Conservation (phyloP, 2,888 invertebrate genomes). For the Lithodes maja region DNA sequence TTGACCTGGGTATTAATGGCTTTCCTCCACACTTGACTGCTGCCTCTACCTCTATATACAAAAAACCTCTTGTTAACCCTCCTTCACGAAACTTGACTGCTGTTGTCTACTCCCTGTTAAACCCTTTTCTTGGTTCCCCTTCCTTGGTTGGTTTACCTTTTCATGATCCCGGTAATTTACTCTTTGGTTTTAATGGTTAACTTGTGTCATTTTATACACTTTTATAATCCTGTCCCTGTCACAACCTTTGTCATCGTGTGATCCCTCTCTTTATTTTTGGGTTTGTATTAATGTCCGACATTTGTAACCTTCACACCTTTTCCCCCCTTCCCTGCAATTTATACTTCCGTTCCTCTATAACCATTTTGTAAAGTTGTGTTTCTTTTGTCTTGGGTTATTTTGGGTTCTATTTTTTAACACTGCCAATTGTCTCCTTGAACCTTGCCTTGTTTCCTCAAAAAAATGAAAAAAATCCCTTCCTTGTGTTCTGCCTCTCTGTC, state of each 20-base stretch:
- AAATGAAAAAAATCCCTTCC: neutral
- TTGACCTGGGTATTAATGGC: constrained; percentile 56
- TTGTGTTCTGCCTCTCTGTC: constrained; percentile 61
- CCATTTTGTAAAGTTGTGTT: constrained; percentile 55
- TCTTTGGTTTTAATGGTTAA: constrained; percentile 16
- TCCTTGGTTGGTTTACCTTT: constrained; percentile 13
- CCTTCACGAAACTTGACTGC: constrained; percentile 36
- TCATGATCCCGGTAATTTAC: constrained; percentile 15
- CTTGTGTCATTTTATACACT: constrained; percentile 26
- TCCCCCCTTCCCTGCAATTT: constrained; percentile 43
- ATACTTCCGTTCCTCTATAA: constrained; percentile 46
- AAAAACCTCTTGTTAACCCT: constrained; percentile 27
- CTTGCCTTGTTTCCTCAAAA: constrained; percentile 42
- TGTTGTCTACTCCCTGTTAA: constrained; percentile 37
- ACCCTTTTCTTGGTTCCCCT: constrained; percentile 40
- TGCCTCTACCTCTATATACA: constrained; percentile 40
- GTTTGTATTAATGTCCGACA: constrained; percentile 37
- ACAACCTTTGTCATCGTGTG: constrained; percentile 42
- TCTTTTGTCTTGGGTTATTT: constrained; percentile 57
- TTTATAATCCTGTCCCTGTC: constrained; percentile 28
- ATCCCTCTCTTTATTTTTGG: neutral
- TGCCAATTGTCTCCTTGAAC: constrained; percentile 48
- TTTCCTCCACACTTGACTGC: constrained; percentile 59
- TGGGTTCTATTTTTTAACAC: constrained; percentile 34
- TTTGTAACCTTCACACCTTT: constrained; percentile 46